Conservation (phyloP, 2,113 vertebrate genomes). For the Gadus macrocephalus region DNA sequence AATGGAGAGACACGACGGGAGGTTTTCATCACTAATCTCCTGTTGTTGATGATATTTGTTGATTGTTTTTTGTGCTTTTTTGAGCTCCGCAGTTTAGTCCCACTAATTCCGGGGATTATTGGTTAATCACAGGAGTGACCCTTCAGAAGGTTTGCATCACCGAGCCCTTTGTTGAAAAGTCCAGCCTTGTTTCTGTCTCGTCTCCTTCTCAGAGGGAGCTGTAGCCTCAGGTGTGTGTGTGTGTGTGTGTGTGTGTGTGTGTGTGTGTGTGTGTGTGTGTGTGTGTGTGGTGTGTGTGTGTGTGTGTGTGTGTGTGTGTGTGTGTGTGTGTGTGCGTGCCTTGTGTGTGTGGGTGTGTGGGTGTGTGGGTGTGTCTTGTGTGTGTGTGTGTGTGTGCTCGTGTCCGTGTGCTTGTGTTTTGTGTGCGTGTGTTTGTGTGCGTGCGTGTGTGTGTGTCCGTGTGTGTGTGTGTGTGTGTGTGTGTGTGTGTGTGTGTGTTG, state of each 20-base stretch:
- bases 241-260: constrained; percentile 7
- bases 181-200: constrained; percentile 15
- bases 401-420: background rate
- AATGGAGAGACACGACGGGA: constrained; percentile 33
- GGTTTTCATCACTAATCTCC: constrained; percentile 50
- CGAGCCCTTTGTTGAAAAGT: constrained; percentile 24
- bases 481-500: constrained; percentile 5
- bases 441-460: constrained; percentile 10
- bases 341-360: background rate
- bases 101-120: constrained; percentile 39
- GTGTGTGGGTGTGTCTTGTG: constrained; percentile 4
- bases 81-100: constrained; percentile 20
- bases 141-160: constrained; percentile 24
- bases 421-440: constrained; percentile 9
- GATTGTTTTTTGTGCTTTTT: constrained; percentile 18
- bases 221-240: background rate
- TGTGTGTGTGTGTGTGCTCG: background rate
- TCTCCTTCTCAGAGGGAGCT: too few relatives aligned
- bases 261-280: too few relatives aligned
- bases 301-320: constrained; percentile 4
- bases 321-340: background rate
- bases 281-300: constrained; percentile 3
- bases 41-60: constrained; percentile 34
- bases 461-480: background rate
- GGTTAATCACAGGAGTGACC: constrained; percentile 42